phyloP scores from a whole-genome alignment of 2,797 vertebrate genomes.

The Pangasius djambal region DNA sequence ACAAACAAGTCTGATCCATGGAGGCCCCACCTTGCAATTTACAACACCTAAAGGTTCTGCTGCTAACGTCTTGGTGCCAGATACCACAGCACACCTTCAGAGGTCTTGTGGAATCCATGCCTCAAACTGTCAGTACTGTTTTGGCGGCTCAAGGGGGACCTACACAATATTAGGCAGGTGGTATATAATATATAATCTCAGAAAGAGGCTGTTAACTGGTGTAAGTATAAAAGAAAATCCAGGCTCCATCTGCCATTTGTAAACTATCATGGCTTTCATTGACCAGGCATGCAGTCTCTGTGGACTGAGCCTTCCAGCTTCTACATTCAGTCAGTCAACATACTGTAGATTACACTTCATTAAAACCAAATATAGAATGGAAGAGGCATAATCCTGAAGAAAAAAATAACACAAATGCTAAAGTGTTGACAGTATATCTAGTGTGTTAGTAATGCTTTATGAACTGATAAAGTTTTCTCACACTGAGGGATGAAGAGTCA shows the following conservation, averaged over 20 bases:
- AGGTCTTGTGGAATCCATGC: too few species aligned
- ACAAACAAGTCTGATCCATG: too few species aligned
- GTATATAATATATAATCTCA: background rate
- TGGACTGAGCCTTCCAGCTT: background rate
- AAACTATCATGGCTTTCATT: background rate
- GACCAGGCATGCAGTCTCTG: background rate
- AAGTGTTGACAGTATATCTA: background rate
- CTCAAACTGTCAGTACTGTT: too few species aligned
- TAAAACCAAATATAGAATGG: background rate
- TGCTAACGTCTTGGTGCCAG: too few species aligned
- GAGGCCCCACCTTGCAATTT: too few species aligned
- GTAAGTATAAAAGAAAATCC: background rate
- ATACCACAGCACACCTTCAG: too few species aligned
- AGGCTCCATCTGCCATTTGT: background rate
- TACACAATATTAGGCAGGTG: too few species aligned
- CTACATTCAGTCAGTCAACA: background rate
- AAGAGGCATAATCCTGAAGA: background rate
- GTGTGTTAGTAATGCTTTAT: conserved; percentile 6
- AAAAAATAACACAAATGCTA: background rate
- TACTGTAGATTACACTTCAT: background rate
- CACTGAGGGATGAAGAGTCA: conserved; percentile 67
- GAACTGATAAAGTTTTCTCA: conserved; percentile 21
- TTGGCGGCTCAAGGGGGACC: too few species aligned
- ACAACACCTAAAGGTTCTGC: too few species aligned
- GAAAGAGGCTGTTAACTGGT: background rate